Conservation (phyloP, 2,888 invertebrate species). For the Aplocera efformata region DNA sequence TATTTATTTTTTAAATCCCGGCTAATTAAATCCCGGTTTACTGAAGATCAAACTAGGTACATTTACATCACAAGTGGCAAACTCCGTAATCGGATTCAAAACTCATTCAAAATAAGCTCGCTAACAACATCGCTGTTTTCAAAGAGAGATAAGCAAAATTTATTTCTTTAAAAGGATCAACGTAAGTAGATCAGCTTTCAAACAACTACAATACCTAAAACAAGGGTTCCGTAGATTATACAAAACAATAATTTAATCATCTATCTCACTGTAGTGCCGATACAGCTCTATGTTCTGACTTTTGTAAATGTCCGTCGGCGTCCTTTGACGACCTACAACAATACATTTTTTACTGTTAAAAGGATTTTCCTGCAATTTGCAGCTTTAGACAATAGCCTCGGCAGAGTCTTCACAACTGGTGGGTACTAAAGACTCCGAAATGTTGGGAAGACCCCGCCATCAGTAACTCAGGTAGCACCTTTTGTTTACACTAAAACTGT, state of each 20-base stretch:
- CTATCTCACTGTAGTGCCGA: slow-evolving; percentile 40
- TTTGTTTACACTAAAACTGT: slow-evolving; percentile 27
- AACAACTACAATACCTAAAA: slow-evolving; percentile 7
- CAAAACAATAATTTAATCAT: slow-evolving; percentile 54
- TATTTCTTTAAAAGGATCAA: slow-evolving; percentile 14
- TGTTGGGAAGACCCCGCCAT: slow-evolving; percentile 10
- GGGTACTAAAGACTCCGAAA: slow-evolving; percentile 25
- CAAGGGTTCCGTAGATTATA: slow-evolving; percentile 19
- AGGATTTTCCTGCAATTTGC: slow-evolving; percentile 49
- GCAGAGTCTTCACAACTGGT: slow-evolving; percentile 30
- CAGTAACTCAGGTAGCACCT: slow-evolving; percentile 43
- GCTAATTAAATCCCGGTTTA: too few relatives aligned
- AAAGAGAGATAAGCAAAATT: too few relatives aligned
- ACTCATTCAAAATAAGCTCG: too few relatives aligned
- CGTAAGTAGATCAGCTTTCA: slow-evolving; percentile 11
- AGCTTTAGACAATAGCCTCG: slow-evolving; percentile 43
- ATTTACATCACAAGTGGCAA: too few relatives aligned
- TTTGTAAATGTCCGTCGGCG: slow-evolving; percentile 43
- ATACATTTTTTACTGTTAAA: slow-evolving; percentile 40
- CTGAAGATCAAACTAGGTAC: too few relatives aligned
- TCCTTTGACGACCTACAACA: slow-evolving; percentile 47
- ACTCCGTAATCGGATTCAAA: too few relatives aligned
- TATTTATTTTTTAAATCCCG: too few relatives aligned
- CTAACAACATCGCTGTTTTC: too few relatives aligned
- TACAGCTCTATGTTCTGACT: slow-evolving; percentile 39